Evolutionary conservation across 2,797 vertebrate genomes (phyloP).

Genomic region (Labroides dimidiatus): DNA sequence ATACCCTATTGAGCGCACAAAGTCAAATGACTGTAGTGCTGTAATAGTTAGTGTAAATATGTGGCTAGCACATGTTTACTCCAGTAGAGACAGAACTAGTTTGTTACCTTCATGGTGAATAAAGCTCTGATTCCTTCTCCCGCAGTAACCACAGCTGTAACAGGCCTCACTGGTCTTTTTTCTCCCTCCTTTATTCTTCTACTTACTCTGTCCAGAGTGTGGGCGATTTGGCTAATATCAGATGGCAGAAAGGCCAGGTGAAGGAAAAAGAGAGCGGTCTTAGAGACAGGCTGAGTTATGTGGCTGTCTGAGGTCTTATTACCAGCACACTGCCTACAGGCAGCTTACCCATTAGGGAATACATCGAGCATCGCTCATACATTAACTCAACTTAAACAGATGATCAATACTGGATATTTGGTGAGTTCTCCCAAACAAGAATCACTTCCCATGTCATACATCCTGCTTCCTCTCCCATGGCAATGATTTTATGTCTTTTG

Average conservation of each 20-base stretch:
- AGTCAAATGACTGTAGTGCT: background rate
- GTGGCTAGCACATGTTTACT: conserved; percentile 42
- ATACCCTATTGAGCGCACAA: background rate
- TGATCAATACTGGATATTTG: conserved; percentile 77
- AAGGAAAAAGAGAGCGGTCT: conserved; percentile 76
- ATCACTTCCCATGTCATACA: conserved; percentile 49
- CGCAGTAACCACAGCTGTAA: conserved; percentile 25
- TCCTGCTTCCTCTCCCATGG: conserved; percentile 25
- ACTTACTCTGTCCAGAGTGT: conserved; percentile 60
- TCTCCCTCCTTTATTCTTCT: conserved; percentile 38
- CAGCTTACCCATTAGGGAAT: conserved; percentile 77
- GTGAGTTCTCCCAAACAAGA: conserved; percentile 61
- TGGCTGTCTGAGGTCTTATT: conserved; percentile 77
- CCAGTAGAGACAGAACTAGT: conserved; percentile 38
- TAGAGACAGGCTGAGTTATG: conserved; percentile 79
- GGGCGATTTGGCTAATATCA: conserved; percentile 73
- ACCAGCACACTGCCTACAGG: conserved; percentile 72
- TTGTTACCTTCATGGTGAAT: conserved; percentile 48
- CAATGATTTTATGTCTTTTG: conserved; percentile 33
- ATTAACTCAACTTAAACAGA: conserved; percentile 79
- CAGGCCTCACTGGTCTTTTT: conserved; percentile 36
- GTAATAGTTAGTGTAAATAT: background rate
- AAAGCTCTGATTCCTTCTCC: conserved; percentile 53
- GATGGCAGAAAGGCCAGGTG: conserved; percentile 78
- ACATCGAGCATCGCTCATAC: conserved; percentile 75